Evolutionary conservation across 2,113 vertebrate species (phyloP), one percentile per base, ranked within the genome.

Genomic region (Oryzias curvinotus): DNA sequence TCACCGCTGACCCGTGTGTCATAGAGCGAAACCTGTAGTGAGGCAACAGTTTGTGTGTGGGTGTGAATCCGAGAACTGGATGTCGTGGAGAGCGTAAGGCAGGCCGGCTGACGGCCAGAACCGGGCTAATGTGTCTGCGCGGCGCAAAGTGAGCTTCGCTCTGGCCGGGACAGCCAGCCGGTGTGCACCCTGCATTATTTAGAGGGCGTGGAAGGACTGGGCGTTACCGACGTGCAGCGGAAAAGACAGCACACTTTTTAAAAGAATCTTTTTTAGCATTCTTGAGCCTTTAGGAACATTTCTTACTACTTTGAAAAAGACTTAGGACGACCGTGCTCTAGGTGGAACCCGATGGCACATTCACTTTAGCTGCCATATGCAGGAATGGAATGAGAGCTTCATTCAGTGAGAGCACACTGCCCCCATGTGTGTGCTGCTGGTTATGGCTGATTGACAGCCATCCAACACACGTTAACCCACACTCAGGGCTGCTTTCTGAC

Each of bases 121-220:
- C 59, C 49, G 12, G 65, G 79, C 47, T 86, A 23, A 42, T 73
- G 77, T 84, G 71, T 80, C 81, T 49, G 41, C 16, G 52, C 7
- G 55, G 73, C 80, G 52, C 74, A 58, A 64, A 53, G 62, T 72
- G 69, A 86, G 75, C 80, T 55, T 91, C 84, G 85, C 84, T 83
- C 72, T 67, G 78, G 79, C 71, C n/a, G n/a, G n/a, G n/a, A n/a
- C n/a, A n/a, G n/a, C n/a, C n/a, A n/a, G n/a, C n/a, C n/a, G n/a
- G 64, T 71, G 65, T 75, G 65, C 18, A 7, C 16, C 30, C 60
- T 90, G 82, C 84, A 90, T 91, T 87, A 90, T 88, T 88, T 63
- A 90, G 63, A 7, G 14, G 70, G 76, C 74, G 75, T 70, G 77
- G 26, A 61, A 66, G 51, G 45, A 7, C n/a, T 23, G 23, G 51